Evolutionary conservation across 2,888 invertebrate genomes (phyloP).

Genomic region (Chaetoderma sp.): DNA sequence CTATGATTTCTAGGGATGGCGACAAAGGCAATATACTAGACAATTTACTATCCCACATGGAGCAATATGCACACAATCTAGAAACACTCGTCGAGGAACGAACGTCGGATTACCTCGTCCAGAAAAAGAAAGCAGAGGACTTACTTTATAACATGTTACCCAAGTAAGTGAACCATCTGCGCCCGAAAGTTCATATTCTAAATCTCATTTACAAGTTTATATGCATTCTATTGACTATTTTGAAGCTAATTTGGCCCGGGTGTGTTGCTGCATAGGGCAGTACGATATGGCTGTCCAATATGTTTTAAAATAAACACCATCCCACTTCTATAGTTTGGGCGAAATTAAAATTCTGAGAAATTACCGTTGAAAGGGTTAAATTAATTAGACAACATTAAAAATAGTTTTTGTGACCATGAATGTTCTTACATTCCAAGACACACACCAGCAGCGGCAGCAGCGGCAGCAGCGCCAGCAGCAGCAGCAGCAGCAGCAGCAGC

Average conservation of each 20-base stretch:
- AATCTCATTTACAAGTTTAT: too few species aligned
- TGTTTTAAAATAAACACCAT: too few species aligned
- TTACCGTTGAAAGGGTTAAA: too few species aligned
- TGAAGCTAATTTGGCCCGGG: too few species aligned
- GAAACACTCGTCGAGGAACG: conserved; percentile 95
- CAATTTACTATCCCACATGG: conserved; percentile 95
- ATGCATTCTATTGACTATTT: too few species aligned
- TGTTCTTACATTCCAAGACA: too few species aligned
- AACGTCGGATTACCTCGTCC: conserved; percentile 96
- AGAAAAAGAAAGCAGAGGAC: conserved; percentile 98
- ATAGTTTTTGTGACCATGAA: conserved; percentile 99
- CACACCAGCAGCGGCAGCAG: too few species aligned
- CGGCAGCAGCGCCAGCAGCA: conserved; percentile 92
- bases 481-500: conserved; percentile 97
- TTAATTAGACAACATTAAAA: conserved; percentile 87
- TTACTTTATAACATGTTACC: conserved; percentile 95
- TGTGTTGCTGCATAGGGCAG: too few species aligned
- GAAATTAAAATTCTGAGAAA: conserved; percentile 86
- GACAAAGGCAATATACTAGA: conserved; percentile 92
- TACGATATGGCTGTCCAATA: too few species aligned
- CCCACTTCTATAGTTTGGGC: conserved; percentile 84
- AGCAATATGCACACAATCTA: conserved; percentile 98
- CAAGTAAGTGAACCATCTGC: conserved; percentile 75
- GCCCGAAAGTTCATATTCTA: too few species aligned
- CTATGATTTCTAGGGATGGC: conserved; percentile 77